Percentiles rank a stretch among this genome's conserved stretches.
These are phyloP conservation scores for rabbit (Oryctolagus cuniculus) DNA, from an alignment of 2,113 vertebrate species.

Conservation along the genomic window DNA sequence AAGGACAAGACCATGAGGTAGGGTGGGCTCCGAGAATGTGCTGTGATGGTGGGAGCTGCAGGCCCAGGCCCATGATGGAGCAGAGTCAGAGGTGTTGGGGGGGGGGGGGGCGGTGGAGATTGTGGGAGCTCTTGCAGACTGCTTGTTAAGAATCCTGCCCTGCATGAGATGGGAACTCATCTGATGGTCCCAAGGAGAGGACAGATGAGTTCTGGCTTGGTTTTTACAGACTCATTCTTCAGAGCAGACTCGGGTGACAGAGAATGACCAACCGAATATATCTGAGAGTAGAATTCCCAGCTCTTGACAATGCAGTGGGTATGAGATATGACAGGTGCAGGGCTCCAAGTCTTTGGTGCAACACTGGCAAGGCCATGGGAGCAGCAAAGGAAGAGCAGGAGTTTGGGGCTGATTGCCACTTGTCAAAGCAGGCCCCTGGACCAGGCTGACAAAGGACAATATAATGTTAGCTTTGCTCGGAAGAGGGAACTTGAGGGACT, in stretches of 20 bases:
- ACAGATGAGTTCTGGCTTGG: background rate
- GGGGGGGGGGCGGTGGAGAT: background rate
- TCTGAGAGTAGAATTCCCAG: background rate
- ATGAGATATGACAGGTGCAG: background rate
- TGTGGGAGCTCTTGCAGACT: background rate
- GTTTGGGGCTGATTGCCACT: background rate
- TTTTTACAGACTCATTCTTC: background rate
- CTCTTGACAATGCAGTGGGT: background rate
- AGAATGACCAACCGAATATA: background rate
- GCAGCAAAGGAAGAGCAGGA: background rate
- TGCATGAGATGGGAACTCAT: background rate
- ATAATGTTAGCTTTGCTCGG: background rate
- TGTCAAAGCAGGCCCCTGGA: background rate
- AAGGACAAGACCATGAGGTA: background rate
- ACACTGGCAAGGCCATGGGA: background rate
- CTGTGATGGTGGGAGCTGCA: background rate
- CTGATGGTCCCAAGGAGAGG: background rate
- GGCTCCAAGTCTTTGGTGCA: background rate
- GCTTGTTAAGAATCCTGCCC: background rate
- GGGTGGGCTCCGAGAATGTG: background rate
- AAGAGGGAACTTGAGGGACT: background rate
- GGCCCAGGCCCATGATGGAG: too few species aligned
- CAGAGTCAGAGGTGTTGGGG: too few species aligned
- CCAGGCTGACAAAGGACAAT: too few species aligned
- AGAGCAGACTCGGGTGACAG: background rate